Evolutionary conservation across 2,888 invertebrate genomes (phyloP).

Genomic region (Agrenia bidenticulata): DNA sequence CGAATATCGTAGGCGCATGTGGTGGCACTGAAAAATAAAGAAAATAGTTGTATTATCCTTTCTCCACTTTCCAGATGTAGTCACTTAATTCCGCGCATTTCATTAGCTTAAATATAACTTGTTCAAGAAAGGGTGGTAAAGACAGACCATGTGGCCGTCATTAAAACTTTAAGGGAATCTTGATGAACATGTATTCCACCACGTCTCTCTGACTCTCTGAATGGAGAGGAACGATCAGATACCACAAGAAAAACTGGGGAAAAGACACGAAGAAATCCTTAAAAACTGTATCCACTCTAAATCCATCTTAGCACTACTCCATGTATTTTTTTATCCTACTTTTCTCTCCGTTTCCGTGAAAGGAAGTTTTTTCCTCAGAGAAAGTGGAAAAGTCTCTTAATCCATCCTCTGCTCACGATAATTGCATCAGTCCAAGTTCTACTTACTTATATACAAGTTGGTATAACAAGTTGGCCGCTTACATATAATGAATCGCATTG

Average conservation of each 20-base stretch:
- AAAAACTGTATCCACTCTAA: slow-evolving; percentile 1
- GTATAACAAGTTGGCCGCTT: no score
- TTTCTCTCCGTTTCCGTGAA: background rate
- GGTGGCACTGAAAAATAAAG: slow-evolving; percentile 59
- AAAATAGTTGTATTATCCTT: background rate
- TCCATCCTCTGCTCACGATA: slow-evolving; percentile 4
- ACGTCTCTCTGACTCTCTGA: background rate
- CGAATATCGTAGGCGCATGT: slow-evolving; percentile 70
- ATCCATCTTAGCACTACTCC: slow-evolving; percentile 7
- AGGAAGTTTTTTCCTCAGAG: background rate
- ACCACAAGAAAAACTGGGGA: background rate
- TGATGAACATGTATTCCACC: background rate
- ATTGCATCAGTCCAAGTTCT: background rate
- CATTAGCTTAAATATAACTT: no score
- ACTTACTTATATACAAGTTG: background rate
- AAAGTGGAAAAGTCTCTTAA: slow-evolving; percentile 4
- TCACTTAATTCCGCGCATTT: no score
- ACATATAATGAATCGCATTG: no score
- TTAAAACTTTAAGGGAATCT: no score
- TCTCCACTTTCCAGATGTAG: no score
- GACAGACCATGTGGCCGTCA: no score
- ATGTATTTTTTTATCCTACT: background rate
- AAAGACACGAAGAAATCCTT: background rate
- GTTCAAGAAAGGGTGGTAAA: no score
- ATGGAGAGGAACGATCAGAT: background rate